Evolutionary conservation across 1,140 invertebrate genomes (phyloP).

Genomic region (Zophobas atratus): DNA sequence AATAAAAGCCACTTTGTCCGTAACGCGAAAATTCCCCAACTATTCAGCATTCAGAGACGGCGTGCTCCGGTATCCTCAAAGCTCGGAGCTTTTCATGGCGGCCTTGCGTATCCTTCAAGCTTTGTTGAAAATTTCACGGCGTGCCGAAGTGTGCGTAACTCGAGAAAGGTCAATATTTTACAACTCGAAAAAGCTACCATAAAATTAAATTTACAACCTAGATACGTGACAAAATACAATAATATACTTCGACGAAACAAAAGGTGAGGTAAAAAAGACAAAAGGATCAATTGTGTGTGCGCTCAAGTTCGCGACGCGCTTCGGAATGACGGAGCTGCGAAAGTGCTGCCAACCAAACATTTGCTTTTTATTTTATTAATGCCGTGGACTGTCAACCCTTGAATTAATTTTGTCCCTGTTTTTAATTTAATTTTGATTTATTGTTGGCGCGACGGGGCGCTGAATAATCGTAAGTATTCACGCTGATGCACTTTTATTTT

Average conservation of each 20-base stretch:
- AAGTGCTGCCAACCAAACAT: conserved; percentile 15
- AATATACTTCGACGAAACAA: conserved; percentile 51
- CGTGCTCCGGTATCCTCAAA: not conserved
- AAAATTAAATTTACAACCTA: conserved; percentile 55
- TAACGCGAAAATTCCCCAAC: no score
- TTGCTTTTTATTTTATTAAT: conserved; percentile 31
- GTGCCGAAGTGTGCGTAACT: conserved; percentile 15
- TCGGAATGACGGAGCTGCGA: conserved; percentile 12
- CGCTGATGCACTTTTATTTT: not conserved
- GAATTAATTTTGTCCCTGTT: conserved; percentile 11
- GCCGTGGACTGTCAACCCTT: conserved; percentile 12
- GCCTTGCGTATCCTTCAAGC: conserved; percentile 25
- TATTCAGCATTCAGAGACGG: no score
- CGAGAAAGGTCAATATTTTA: conserved; percentile 36
- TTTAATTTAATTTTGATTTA: conserved; percentile 21
- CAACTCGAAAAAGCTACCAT: conserved; percentile 41
- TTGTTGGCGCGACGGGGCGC: not conserved
- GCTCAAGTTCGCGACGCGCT: conserved; percentile 23
- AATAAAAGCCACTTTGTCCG: no score
- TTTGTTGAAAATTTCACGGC: conserved; percentile 12
- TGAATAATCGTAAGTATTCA: not conserved
- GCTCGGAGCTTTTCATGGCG: conserved; percentile 3
- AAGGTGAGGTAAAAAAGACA: conserved; percentile 15
- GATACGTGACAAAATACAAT: conserved; percentile 56
- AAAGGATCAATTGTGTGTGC: conserved; percentile 9